Base-by-base conservation (phyloP, 2,113 vertebrate genomes). In the Bungarus multicinctus region DNA sequence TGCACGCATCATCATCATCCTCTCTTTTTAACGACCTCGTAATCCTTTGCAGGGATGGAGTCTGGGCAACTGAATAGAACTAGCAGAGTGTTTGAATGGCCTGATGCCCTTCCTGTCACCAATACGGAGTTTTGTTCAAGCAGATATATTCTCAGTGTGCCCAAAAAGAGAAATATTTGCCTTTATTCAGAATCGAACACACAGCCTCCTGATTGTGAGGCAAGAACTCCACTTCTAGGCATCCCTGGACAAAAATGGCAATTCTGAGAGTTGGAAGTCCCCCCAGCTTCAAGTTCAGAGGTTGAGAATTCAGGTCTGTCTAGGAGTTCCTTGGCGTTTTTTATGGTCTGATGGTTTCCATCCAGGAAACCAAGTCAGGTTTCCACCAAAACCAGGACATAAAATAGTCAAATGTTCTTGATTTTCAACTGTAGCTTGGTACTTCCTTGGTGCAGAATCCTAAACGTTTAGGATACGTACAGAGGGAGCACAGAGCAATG, bases 401-500 rank as follows among this genome's bases (percentile, higher is more conserved):
- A 27, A 4, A 20, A 4, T 25, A 92, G 52, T 4, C 12, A 14
- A 55, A 58, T 52, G 27, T 4, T 23, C 34, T 54, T 23, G 14
- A 12, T 18, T 81, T 74, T 22, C n/a, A 45, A 57, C n/a, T 16
- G 43, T 2, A 60, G 20, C n/a, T 30, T 30, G 23, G 6, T 30
- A 69, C 25, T 85, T 85, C 34, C 58, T 64, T 12, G 58, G 23
- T 23, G 10, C n/a, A 81, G 8, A 54, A 89, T 54, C 6, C 11
- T n/a, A 50, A 43, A 55, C 2, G 0, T 25, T 87, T 50, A 4
- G 30, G 1, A 5, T 10, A 58, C 10, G 57, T 27, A 58, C 2
- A 23, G 57, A 45, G 22, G 43, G n/a, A 45, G 16, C 2, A 3
- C 7, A 1, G 0, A 27, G 10, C 9, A 22, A 5, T 1, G 6